Evolutionary conservation across 1,140 invertebrate species (phyloP).

Genomic region (Zaprionus davidi): DNA sequence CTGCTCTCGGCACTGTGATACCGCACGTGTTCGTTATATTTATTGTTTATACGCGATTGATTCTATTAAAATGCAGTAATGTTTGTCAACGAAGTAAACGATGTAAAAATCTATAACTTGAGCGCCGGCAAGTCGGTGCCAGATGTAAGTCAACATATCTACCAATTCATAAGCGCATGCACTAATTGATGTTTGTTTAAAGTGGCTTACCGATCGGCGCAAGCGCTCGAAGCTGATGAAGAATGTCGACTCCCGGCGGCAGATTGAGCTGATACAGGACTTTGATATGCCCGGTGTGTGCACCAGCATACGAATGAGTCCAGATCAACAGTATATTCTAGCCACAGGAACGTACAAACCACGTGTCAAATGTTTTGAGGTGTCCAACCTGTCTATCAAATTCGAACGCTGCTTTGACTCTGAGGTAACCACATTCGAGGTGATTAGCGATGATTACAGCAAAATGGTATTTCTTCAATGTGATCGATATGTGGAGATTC

Average conservation of each 20-base stretch:
- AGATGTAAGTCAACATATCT: slow-evolving; percentile 89
- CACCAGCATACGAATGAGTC: slow-evolving; percentile 92
- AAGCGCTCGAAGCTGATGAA: slow-evolving; percentile 93
- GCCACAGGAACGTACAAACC: slow-evolving; percentile 99
- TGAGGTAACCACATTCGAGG: slow-evolving; percentile 95
- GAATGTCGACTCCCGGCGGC: slow-evolving; percentile 94
- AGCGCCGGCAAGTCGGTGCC: slow-evolving; percentile 98
- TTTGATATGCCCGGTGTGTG: slow-evolving; percentile 99
- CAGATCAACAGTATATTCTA: slow-evolving; percentile 96
- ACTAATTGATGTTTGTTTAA: background rate
- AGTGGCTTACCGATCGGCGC: slow-evolving; percentile 98
- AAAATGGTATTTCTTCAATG: slow-evolving; percentile 93
- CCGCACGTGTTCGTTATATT: slow-evolving; percentile 57
- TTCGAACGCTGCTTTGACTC: slow-evolving; percentile 99
- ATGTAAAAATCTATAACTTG: slow-evolving; percentile 99
- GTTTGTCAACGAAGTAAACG: slow-evolving; percentile 94
- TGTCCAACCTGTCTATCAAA: slow-evolving; percentile 97
- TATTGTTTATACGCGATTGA: slow-evolving; percentile 63
- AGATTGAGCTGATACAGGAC: slow-evolving; percentile 99
- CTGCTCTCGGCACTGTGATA: slow-evolving; percentile 8
- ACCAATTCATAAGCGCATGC: slow-evolving; percentile 70
- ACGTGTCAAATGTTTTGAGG: slow-evolving; percentile 97
- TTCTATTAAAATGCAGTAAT: slow-evolving; percentile 84
- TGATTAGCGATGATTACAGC: slow-evolving; percentile 95
- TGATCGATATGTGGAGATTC: slow-evolving; percentile 97